Conservation (phyloP, 2,113 vertebrate species). For the Rissa tridactyla region DNA sequence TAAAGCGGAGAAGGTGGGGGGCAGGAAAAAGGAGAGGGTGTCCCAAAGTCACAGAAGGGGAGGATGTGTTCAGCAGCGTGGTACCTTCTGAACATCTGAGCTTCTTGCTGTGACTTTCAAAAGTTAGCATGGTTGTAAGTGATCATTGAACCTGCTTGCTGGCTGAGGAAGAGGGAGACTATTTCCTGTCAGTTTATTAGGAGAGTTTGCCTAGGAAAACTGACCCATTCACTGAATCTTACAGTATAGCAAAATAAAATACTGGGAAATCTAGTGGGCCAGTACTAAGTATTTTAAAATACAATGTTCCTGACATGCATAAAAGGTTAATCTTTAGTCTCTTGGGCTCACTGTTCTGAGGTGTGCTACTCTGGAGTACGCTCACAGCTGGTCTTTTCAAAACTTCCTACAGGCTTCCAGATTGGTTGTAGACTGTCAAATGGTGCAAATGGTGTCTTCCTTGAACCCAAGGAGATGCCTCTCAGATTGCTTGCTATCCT, state of each 20-base stretch:
- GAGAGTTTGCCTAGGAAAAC: not conserved
- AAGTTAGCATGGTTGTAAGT: not conserved
- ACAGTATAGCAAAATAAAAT: not conserved
- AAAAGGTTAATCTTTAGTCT: not conserved
- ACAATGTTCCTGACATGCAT: not conserved
- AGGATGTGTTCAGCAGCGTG: rapidly evolving
- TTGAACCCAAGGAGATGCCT: not conserved
- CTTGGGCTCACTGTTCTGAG: not conserved
- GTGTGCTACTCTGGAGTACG: rapidly evolving
- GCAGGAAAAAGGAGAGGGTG: not conserved
- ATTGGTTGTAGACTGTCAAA: not conserved
- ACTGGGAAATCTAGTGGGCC: not conserved
- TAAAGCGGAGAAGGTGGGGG: not conserved
- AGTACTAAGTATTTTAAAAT: not conserved
- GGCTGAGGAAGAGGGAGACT: not conserved
- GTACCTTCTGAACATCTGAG: not conserved
- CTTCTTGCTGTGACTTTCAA: not conserved
- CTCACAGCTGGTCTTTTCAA: not conserved
- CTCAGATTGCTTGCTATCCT: not conserved
- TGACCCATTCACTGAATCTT: not conserved
- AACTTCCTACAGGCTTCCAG: not conserved
- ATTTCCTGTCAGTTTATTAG: not conserved
- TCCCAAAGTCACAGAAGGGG: rapidly evolving
- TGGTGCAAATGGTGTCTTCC: not conserved
- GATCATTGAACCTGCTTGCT: not conserved